phyloP scores from a whole-genome alignment of 2,888 invertebrate species.

The Crematogaster levior region DNA sequence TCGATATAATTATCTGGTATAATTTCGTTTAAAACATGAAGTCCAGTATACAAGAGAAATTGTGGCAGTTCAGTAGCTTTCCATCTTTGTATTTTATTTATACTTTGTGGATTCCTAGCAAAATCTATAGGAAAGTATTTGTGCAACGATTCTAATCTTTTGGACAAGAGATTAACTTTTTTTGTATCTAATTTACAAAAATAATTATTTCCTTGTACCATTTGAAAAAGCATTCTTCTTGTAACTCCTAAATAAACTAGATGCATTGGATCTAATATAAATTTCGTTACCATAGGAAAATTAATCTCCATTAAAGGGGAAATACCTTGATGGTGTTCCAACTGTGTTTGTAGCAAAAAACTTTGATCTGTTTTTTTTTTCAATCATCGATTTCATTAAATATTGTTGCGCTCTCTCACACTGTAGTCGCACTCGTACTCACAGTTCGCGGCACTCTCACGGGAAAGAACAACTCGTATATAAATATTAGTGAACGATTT shows the following conservation, averaged over 20 bases:
- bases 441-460: no score
- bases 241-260: constrained; percentile 16
- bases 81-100: constrained; percentile 7
- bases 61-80: constrained; percentile 7
- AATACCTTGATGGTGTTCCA: constrained; percentile 11
- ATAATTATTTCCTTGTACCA: constrained; percentile 22
- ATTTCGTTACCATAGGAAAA: constrained; percentile 14
- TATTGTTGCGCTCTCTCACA: no score
- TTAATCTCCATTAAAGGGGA: background rate
- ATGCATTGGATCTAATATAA: constrained; percentile 16
- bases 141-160: background rate
- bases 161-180: background rate
- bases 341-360: constrained; percentile 1
- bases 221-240: constrained; percentile 6
- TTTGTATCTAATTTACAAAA: constrained; percentile 4
- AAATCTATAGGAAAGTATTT: background rate
- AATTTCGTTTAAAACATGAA: constrained; percentile 2
- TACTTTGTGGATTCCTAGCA: background rate
- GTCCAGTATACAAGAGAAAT: constrained; percentile 14
- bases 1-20: background rate
- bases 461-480: no score
- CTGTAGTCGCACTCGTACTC: no score
- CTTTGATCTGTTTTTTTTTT: background rate
- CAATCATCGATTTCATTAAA: constrained; percentile 3
- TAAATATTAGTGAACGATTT: no score